Conservation (phyloP, 2,113 vertebrate species). For the Arothron firmamentum region DNA sequence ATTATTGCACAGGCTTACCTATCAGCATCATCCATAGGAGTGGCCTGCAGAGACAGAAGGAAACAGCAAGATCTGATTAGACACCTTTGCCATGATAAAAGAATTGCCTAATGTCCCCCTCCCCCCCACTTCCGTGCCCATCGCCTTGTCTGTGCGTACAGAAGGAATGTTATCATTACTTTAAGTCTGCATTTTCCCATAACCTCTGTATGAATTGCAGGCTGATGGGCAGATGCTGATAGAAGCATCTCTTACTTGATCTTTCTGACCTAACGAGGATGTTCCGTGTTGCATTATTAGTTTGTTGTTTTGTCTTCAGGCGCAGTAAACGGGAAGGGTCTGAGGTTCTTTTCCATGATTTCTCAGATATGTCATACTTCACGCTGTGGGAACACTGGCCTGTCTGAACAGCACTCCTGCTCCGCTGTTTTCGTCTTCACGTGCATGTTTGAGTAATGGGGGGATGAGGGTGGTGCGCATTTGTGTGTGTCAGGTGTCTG, state of each 20-base stretch:
- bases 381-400: constrained; percentile 64
- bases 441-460: constrained; percentile 30
- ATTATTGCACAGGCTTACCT: constrained; percentile 69
- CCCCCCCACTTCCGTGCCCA: neutral
- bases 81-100: constrained; percentile 25
- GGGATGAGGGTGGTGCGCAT: constrained; percentile 41
- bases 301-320: neutral
- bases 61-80: constrained; percentile 56
- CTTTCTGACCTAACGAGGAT: constrained; percentile 1
- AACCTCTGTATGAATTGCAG: constrained; percentile 20
- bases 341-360: too few relatives aligned
- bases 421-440: constrained; percentile 34
- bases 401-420: constrained; percentile 59
- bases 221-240: constrained; percentile 28
- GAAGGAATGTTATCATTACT: constrained; percentile 45
- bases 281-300: neutral
- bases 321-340: neutral
- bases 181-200: constrained; percentile 49
- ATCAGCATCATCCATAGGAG: constrained; percentile 74
- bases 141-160: neutral
- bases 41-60: constrained; percentile 65
- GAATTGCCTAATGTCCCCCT: constrained; percentile 38
- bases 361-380: neutral
- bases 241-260: constrained; percentile 20
- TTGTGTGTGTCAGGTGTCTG: constrained; percentile 34